Evolutionary conservation across 2,797 vertebrate genomes (phyloP).

Genomic region (Acrossocheilus fasciatus): DNA sequence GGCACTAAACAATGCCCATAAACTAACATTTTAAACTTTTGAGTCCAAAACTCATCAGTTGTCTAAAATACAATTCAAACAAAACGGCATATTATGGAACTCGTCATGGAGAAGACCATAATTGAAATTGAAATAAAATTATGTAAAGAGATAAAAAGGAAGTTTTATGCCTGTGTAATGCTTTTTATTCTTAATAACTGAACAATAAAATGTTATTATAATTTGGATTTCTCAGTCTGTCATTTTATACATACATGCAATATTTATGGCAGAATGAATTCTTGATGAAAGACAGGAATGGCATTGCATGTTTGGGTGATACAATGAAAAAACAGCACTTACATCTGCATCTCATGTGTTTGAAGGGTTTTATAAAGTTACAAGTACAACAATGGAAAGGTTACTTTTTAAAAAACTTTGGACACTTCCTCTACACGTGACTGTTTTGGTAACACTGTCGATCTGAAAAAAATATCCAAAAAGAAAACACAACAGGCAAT

Average conservation of each 20-base stretch:
- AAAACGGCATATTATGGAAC: not conserved
- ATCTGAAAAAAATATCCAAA: not conserved
- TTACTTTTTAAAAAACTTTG: not conserved
- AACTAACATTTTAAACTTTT: not conserved
- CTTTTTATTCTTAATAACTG: not conserved
- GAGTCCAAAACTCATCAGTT: not conserved
- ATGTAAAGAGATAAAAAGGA: not conserved
- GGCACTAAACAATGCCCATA: not conserved
- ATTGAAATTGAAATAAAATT: not conserved
- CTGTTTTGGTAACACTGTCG: not conserved
- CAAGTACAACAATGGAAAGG: not conserved
- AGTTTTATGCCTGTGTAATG: not conserved
- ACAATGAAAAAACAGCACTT: not conserved
- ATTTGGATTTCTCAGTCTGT: not conserved
- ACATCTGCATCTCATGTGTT: not conserved
- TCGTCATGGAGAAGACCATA: not conserved
- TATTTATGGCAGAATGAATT: not conserved
- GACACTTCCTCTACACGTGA: not conserved
- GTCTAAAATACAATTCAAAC: not conserved
- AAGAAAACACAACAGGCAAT: not conserved
- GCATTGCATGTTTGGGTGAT: not conserved
- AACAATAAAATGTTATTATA: conserved; percentile 22
- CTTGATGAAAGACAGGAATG: not conserved
- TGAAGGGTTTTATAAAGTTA: not conserved
- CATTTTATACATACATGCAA: not conserved